phyloP scores from a whole-genome alignment of 1,140 invertebrate species.

The Drosophila dunni region DNA sequence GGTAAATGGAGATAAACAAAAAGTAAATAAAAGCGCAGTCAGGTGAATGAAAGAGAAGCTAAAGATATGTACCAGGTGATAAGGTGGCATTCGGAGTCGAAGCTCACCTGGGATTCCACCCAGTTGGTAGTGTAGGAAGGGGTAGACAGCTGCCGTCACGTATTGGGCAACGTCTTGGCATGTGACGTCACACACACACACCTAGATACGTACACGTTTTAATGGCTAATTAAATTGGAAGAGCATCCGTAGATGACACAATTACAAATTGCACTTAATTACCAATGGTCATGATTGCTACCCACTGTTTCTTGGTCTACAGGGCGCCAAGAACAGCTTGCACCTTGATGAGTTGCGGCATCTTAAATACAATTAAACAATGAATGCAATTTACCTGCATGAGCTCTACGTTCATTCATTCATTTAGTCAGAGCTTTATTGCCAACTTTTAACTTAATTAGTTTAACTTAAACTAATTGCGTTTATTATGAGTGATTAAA shows the following conservation, averaged over 20 bases:
- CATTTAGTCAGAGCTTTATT: background rate
- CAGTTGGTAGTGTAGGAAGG: constrained; percentile 1
- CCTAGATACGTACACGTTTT: constrained; percentile 59
- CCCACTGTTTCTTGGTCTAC: background rate
- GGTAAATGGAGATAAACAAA: constrained; percentile 20
- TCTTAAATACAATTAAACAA: constrained; percentile 42
- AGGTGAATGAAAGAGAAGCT: constrained; percentile 37
- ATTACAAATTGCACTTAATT: constrained; percentile 79
- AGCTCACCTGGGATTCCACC: constrained; percentile 31
- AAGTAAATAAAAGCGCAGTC: constrained; percentile 46
- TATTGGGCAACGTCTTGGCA: constrained; percentile 66
- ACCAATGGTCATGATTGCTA: constrained; percentile 24
- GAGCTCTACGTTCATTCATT: constrained; percentile 34
- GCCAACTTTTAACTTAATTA: constrained; percentile 41
- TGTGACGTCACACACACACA: constrained; percentile 67
- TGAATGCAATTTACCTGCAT: constrained; percentile 39
- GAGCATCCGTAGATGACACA: constrained; percentile 70
- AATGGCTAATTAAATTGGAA: constrained; percentile 83
- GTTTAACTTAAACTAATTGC: constrained; percentile 42
- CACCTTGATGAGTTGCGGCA: constrained; percentile 23
- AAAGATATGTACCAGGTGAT: constrained; percentile 44
- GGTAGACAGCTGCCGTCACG: constrained; percentile 61
- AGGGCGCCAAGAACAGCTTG: constrained; percentile 37
- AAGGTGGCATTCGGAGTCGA: constrained; percentile 30
- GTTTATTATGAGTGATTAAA: constrained; percentile 42